These are phyloP conservation scores for Calephelis perditalis DNA, from an alignment of 2,888 invertebrate species.

Conservation along the genomic window DNA sequence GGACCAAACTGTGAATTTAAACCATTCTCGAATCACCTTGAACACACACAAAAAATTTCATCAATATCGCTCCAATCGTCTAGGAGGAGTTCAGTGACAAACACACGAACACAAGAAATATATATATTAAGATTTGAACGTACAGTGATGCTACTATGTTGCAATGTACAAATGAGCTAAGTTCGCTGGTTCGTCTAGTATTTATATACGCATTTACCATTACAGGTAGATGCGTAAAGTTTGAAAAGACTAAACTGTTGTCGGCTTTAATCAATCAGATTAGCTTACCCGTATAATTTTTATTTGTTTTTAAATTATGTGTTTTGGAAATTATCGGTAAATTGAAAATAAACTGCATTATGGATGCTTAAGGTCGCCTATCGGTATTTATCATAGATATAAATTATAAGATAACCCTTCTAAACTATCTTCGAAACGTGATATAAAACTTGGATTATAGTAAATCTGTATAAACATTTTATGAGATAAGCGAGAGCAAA, in stretches of 20 bases:
- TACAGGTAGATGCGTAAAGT: too few species aligned
- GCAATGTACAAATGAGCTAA: too few species aligned
- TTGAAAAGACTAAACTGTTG: background rate
- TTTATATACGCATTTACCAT: too few species aligned
- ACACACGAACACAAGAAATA: too few species aligned
- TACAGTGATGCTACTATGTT: too few species aligned
- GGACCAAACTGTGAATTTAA: too few species aligned
- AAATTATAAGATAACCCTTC: conserved; percentile 24
- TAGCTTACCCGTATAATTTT: background rate
- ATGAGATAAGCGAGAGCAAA: conserved; percentile 59
- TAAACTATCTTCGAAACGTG: conserved; percentile 37
- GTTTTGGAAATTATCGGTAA: background rate
- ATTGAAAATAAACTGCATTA: conserved; percentile 2
- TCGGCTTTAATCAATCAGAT: background rate
- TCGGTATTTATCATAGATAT: conserved; percentile 23
- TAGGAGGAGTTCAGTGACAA: too few species aligned
- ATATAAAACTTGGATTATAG: conserved; percentile 32
- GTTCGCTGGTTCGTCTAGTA: too few species aligned
- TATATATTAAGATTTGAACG: too few species aligned
- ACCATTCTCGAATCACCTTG: too few species aligned
- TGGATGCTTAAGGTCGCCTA: background rate
- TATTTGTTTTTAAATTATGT: conserved; percentile 5
- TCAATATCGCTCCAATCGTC: too few species aligned
- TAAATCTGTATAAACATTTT: conserved; percentile 45
- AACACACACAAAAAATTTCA: too few species aligned